Percentiles rank a stretch among this genome's conserved stretches.
phyloP scores from a whole-genome alignment of 2,888 invertebrate genomes.

The Brachycybe producta region DNA sequence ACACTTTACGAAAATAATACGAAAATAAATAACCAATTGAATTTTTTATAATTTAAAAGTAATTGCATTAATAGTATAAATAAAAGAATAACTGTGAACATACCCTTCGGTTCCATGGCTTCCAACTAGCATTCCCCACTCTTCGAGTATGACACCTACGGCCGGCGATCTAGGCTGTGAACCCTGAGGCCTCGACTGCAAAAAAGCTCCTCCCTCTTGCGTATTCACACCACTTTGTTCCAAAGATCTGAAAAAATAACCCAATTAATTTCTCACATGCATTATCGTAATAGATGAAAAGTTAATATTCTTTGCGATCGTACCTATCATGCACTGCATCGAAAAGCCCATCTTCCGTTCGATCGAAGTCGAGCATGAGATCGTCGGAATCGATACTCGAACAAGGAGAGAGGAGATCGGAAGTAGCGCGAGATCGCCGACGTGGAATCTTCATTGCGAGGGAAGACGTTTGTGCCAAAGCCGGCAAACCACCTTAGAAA shows the following conservation, averaged over 20 bases:
- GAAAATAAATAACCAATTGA: too few relatives aligned
- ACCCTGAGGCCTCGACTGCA: neutral
- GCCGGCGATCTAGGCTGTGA: neutral
- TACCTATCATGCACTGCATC: conserved; percentile 5
- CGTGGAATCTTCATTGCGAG: neutral
- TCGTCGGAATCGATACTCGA: conserved; percentile 75
- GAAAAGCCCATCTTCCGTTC: conserved; percentile 10
- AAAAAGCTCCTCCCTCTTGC: neutral
- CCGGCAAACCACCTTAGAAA: conserved; percentile 11
- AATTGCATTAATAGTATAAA: too few relatives aligned
- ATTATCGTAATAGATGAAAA: neutral
- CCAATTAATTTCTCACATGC: neutral
- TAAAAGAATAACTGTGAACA: too few relatives aligned
- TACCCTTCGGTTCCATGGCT: neutral
- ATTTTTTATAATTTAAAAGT: too few relatives aligned
- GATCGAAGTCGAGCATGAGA: conserved; percentile 71
- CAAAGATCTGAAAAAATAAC: neutral
- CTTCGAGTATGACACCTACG: neutral
- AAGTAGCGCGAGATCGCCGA: too few relatives aligned
- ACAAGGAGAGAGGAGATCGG: conserved; percentile 46
- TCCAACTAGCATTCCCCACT: neutral
- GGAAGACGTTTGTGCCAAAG: conserved; percentile 6
- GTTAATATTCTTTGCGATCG: neutral
- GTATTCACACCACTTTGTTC: neutral
- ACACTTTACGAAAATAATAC: too few relatives aligned